phyloP scores from a whole-genome alignment of 2,797 vertebrate species.

The Lepus townsendii region DNA sequence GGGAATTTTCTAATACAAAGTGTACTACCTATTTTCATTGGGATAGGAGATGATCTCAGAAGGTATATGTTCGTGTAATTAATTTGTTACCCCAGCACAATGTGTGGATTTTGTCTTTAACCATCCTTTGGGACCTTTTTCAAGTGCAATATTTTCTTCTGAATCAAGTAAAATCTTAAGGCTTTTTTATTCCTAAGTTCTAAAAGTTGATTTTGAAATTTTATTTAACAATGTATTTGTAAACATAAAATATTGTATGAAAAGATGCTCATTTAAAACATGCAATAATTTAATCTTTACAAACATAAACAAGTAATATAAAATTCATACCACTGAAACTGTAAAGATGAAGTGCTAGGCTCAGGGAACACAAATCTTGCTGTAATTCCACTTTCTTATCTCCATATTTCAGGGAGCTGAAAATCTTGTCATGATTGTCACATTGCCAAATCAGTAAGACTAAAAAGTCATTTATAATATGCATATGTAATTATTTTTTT shows the following conservation, averaged over 20 bases:
- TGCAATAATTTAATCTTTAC: slow-evolving; percentile 90
- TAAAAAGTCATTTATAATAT: no score
- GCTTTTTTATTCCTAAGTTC: neutral
- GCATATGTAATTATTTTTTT: neutral
- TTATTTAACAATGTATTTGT: slow-evolving; percentile 90
- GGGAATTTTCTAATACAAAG: neutral
- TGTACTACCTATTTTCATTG: neutral
- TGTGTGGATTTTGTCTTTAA: neutral
- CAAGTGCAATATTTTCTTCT: neutral
- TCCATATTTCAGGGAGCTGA: slow-evolving; percentile 59
- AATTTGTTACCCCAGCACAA: neutral
- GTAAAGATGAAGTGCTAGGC: slow-evolving; percentile 85
- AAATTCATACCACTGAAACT: slow-evolving; percentile 87
- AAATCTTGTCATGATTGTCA: slow-evolving; percentile 75
- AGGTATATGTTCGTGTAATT: neutral
- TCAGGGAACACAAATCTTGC: slow-evolving; percentile 43
- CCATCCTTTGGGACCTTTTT: neutral
- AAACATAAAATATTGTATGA: slow-evolving; percentile 90
- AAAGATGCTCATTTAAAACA: slow-evolving; percentile 88
- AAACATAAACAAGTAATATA: slow-evolving; percentile 88
- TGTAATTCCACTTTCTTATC: slow-evolving; percentile 70
- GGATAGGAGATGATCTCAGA: neutral
- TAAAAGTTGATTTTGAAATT: slow-evolving; percentile 86
- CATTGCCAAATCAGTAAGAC: slow-evolving; percentile 75
- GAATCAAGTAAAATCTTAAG: neutral